Evolutionary conservation across 2,888 invertebrate species (phyloP).

Genomic region (Flabesymbios commensalis): DNA sequence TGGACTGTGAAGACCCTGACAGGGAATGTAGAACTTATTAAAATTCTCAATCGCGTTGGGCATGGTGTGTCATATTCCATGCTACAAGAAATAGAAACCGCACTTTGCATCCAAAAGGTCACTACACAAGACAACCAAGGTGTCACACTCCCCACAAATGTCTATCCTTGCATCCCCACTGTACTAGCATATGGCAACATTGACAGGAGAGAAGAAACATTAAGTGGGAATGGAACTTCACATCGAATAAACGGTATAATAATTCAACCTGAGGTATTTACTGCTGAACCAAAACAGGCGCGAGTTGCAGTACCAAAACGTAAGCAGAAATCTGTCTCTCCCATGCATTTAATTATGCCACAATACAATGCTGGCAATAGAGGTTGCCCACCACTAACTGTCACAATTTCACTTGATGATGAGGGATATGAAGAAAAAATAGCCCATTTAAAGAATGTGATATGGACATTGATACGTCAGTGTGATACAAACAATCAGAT

Average conservation of each 20-base stretch:
- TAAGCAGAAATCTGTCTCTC: neutral
- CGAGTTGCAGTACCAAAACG: neutral
- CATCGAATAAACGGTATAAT: too few relatives aligned
- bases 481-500: slow-evolving; percentile 11
- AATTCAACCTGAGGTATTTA: slow-evolving; percentile 26
- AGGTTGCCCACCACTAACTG: slow-evolving; percentile 12
- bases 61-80: slow-evolving; percentile 15
- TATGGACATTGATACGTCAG: slow-evolving; percentile 5
- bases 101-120: slow-evolving; percentile 9
- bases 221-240: slow-evolving; percentile 35
- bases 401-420: neutral
- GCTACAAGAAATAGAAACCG: slow-evolving; percentile 10
- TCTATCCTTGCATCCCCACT: slow-evolving; percentile 24
- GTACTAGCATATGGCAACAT: slow-evolving; percentile 37
- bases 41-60: slow-evolving; percentile 6
- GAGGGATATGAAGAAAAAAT: neutral
- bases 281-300: neutral
- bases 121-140: neutral
- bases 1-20: slow-evolving; percentile 11
- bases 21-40: slow-evolving; percentile 11
- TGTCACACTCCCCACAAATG: slow-evolving; percentile 17
- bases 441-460: slow-evolving; percentile 8
- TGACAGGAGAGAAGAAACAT: slow-evolving; percentile 35
- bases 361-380: slow-evolving; percentile 17
- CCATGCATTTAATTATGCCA: neutral